phyloP scores from a whole-genome alignment of 1,140 invertebrate species.

The Listronotus bonariensis region DNA sequence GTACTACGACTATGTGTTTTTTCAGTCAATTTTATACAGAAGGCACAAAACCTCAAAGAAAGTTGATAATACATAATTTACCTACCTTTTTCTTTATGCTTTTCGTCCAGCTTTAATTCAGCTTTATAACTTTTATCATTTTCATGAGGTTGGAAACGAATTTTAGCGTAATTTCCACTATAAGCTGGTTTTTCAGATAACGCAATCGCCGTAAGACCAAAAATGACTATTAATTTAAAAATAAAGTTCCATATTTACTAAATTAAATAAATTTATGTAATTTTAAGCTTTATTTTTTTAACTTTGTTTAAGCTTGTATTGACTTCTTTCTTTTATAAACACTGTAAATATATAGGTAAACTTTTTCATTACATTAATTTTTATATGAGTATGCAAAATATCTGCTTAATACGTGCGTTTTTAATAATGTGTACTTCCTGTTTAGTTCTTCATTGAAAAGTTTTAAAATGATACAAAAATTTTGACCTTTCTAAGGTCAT shows the following conservation, averaged over 20 bases:
- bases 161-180: slow-evolving; percentile 4
- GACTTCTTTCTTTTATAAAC: not conserved
- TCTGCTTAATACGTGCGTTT: no score
- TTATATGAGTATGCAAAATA: no score
- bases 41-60: not conserved
- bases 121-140: not conserved
- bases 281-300: slow-evolving; percentile 25
- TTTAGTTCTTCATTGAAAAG: no score
- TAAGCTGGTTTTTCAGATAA: not conserved
- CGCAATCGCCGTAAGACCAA: not conserved
- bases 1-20: no score
- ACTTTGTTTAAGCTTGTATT: slow-evolving; percentile 17
- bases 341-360: no score
- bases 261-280: no score
- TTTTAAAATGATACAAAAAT: not conserved
- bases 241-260: no score
- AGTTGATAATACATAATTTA: not conserved
- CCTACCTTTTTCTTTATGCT: slow-evolving; percentile 10
- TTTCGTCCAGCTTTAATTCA: slow-evolving; percentile 1
- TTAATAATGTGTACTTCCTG: no score
- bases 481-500: not conserved
- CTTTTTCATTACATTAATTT: no score
- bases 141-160: not conserved
- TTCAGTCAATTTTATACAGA: no score
- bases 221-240: not conserved